Evolutionary conservation across 2,888 invertebrate species (phyloP), one percentile per base, ranked within the genome.

Genomic region (Brenthis daphne): DNA sequence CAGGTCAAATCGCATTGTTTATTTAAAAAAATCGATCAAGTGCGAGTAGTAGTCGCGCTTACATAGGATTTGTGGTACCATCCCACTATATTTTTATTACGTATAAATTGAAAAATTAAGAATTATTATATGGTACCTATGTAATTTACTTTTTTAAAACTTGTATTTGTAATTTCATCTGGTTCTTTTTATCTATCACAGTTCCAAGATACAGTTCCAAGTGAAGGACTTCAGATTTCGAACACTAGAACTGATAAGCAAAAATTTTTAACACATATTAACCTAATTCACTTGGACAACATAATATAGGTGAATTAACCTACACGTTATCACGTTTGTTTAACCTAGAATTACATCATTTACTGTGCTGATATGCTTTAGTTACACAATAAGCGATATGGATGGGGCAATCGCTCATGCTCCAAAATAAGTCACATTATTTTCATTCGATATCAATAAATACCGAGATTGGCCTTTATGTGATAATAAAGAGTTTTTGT

Each of bases 341-440:
- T 81, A 80, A 75, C 76, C 77, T 75, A 78, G 65, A 76, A 76
- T 83, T 80, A 81, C 82, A 80, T 83, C 80, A 82, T 67, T 60
- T 58, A 56, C 29, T 16, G 48, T 54, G 63, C 61, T 67, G 73
- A 75, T 75, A 70, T 57, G 64, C 53, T 71, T 43, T 74, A 77
- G 61, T 76, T 76, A 74, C 73, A 69, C 71, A 75, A 75, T 70
- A 53, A 53, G 4, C 16, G 51, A 61, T 57, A 61, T 47, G 33
- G 43, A 14, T 51, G 50, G 60, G 47, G 20, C 65, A 68, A 53
- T 55, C 51, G 24, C 11, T 14, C 16, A 63, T 60, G 51, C 48
- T 55, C 66, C 54, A 66, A 66, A 66, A 33, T 65, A 66, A 54
- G 29, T 51, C 47, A 48, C 11, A 33, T 29, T 50, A 50, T 33